These are phyloP conservation scores for Paramisgurnus dabryanus DNA, from an alignment of 2,113 vertebrate genomes.

Conservation along the genomic window DNA sequence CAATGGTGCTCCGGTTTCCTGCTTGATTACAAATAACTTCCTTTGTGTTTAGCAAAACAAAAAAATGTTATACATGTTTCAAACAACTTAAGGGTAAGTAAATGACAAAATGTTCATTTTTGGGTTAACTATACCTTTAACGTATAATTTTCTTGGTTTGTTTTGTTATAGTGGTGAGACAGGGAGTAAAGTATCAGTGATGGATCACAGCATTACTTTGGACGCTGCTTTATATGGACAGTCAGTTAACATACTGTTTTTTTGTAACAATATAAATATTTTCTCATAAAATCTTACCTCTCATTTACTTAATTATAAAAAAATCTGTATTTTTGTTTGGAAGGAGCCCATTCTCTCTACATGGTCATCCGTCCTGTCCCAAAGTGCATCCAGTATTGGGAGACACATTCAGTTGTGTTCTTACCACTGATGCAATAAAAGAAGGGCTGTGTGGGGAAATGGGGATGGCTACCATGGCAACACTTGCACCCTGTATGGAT, in stretches of 20 bases:
- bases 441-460: constrained; percentile 73
- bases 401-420: constrained; percentile 65
- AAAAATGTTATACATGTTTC: no score
- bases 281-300: background rate
- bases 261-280: background rate
- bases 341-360: constrained; percentile 60
- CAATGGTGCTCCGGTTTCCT: no score
- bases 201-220: constrained; percentile 33
- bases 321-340: constrained; percentile 5
- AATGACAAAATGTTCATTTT: no score
- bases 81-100: no score
- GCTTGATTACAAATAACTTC: background rate
- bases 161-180: constrained; percentile 7
- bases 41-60: background rate
- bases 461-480: constrained; percentile 67
- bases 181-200: background rate
- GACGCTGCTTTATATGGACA: constrained; percentile 29
- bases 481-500: constrained; percentile 76
- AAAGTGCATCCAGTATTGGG: constrained; percentile 77
- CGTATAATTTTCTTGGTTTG: background rate
- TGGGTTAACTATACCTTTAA: no score
- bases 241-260: constrained; percentile 19
- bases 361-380: constrained; percentile 63
- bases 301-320: background rate
- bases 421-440: constrained; percentile 70